Percentiles rank a stretch among this genome's conserved stretches.
phyloP scores from a whole-genome alignment of 2,888 invertebrate genomes.

The Calameuta pallipes region DNA sequence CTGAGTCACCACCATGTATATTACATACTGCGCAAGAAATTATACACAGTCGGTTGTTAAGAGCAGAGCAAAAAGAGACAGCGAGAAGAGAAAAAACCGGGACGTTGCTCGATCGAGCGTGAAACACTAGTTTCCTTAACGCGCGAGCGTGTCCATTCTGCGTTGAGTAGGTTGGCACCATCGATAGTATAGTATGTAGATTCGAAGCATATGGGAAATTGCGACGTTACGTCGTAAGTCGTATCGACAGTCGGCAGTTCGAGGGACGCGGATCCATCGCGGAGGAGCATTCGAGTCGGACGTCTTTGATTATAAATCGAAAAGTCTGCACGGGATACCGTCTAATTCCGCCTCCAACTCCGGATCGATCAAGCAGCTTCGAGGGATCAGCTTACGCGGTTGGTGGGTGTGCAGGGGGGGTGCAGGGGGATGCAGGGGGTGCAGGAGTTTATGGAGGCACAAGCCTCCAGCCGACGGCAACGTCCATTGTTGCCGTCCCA shows the following conservation, averaged over 20 bases:
- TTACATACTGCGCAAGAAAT: conserved; percentile 27
- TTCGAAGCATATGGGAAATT: too few species aligned
- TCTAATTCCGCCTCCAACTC: too few species aligned
- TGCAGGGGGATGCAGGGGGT: neutral
- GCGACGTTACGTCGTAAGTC: too few species aligned
- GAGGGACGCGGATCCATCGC: too few species aligned
- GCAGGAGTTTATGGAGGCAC: conserved; percentile 15
- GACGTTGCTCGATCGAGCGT: conserved; percentile 31
- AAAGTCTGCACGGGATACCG: too few species aligned
- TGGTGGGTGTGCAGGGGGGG: conserved; percentile 38
- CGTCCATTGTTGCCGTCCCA: conserved; percentile 40
- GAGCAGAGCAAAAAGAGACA: neutral
- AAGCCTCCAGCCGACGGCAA: conserved; percentile 20
- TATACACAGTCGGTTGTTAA: conserved; percentile 9
- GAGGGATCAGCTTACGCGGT: conserved; percentile 13
- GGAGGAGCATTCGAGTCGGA: too few species aligned
- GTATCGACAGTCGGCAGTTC: too few species aligned
- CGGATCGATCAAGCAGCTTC: neutral
- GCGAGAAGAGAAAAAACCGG: conserved; percentile 21
- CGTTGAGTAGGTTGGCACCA: too few species aligned
- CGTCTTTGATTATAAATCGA: too few species aligned
- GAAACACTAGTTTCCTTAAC: conserved; percentile 31
- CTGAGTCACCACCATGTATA: conserved; percentile 40
- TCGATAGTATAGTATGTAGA: too few species aligned
- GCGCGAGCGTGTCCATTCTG: too few species aligned